Conservation (phyloP, 2,797 vertebrate species). For the Leptoclinus maculatus region DNA sequence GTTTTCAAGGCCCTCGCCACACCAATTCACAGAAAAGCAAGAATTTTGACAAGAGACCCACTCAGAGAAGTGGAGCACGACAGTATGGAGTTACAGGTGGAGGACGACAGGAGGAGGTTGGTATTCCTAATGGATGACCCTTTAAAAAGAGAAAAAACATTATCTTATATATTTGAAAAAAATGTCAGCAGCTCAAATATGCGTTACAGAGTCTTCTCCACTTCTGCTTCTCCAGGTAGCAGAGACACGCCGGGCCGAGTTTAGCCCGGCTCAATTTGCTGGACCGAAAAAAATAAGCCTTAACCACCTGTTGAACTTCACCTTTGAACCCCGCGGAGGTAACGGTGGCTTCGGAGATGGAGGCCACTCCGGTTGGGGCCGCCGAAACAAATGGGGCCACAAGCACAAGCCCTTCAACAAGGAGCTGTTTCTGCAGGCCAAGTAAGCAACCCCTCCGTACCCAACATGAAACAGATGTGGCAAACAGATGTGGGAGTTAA, state of each 20-base stretch:
- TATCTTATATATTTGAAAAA: not conserved
- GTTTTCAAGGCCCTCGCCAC: constrained; percentile 91
- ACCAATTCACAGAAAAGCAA: constrained; percentile 99
- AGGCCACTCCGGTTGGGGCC: constrained; percentile 92
- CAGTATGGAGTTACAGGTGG: constrained; percentile 91
- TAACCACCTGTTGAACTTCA: constrained; percentile 99
- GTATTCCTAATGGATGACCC: constrained; percentile 29
- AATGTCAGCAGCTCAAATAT: not conserved
- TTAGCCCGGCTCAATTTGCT: constrained; percentile 98
- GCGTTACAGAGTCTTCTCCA: not conserved
- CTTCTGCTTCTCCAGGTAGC: constrained; percentile 87
- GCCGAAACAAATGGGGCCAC: constrained; percentile 98
- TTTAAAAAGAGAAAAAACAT: not conserved
- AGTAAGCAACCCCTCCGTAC: constrained; percentile 84
- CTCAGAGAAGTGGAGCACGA: constrained; percentile 90
- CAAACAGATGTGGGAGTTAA: not conserved
- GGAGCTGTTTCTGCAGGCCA: constrained; percentile 98
- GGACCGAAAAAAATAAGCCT: constrained; percentile 98
- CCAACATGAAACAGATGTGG: not conserved
- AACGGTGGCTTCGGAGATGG: constrained; percentile 86
- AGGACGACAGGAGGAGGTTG: constrained; percentile 99
- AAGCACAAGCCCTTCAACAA: constrained; percentile 98
- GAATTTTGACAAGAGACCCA: constrained; percentile 99
- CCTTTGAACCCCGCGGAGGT: constrained; percentile 97
- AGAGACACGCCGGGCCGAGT: constrained; percentile 97